Percentiles rank a stretch among this genome's conserved stretches.
These are phyloP conservation scores for Buceros bicornis DNA, from an alignment of 2,797 vertebrate species.

Conservation along the genomic window DNA sequence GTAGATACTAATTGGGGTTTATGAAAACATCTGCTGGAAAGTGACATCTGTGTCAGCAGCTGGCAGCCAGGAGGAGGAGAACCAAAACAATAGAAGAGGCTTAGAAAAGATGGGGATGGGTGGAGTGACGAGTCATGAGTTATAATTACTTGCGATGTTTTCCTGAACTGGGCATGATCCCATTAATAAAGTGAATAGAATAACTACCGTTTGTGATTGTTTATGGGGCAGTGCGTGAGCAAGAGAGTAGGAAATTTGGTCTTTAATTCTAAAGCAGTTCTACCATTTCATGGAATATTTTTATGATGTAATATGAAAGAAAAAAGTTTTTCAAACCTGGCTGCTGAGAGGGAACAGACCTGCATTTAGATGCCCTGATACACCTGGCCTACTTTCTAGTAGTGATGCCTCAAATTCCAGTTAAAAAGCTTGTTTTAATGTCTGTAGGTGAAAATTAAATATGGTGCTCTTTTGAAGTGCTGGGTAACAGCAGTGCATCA, in stretches of 20 bases:
- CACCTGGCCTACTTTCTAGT: not conserved
- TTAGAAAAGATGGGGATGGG: not conserved
- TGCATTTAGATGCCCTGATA: not conserved
- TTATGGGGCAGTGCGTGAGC: not conserved
- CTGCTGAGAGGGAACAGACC: not conserved
- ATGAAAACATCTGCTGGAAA: slow-evolving; percentile 46
- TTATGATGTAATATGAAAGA: not conserved
- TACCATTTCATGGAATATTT: not conserved
- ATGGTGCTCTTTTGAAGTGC: not conserved
- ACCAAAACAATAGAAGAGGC: not conserved
- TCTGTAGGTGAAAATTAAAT: not conserved
- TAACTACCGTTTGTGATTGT: not conserved
- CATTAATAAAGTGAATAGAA: not conserved
- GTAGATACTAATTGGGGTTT: not conserved
- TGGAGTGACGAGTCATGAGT: not conserved
- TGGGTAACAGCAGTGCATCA: not conserved
- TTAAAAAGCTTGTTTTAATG: not conserved
- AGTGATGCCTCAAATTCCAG: not conserved
- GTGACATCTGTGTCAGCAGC: slow-evolving; percentile 47
- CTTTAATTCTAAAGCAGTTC: not conserved
- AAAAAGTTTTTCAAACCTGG: not conserved
- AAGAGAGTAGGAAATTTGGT: not conserved
- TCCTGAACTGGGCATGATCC: not conserved
- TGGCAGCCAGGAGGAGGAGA: not conserved
- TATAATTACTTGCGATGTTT: slow-evolving; percentile 10